Percentiles rank a stretch among this genome's conserved stretches.
phyloP scores from a whole-genome alignment of 2,113 vertebrate species.

The Carassius carassius region DNA sequence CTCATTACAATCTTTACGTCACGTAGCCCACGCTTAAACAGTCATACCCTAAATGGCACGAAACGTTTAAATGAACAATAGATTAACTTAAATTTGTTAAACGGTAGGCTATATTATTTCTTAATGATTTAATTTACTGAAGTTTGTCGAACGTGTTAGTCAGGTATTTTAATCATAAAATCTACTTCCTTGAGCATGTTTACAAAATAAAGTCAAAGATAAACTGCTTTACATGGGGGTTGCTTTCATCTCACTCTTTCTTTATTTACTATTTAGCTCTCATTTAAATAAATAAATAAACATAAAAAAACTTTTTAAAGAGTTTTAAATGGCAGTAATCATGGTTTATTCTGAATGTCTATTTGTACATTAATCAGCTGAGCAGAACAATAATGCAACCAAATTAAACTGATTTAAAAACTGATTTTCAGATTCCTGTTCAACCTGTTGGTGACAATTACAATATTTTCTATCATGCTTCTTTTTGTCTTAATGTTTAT shows the following conservation, averaged over 20 bases:
- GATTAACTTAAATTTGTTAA: background rate
- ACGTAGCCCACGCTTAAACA: background rate
- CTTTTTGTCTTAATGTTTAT: background rate
- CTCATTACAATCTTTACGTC: background rate
- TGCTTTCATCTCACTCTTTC: background rate
- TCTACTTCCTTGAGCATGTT: background rate
- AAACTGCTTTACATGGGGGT: background rate
- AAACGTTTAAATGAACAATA: background rate
- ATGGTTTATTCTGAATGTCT: background rate
- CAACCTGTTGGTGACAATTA: slow-evolving; percentile 2
- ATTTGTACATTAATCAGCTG: background rate
- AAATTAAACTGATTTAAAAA: background rate
- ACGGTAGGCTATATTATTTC: background rate
- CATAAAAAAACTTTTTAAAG: background rate
- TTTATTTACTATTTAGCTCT: no score
- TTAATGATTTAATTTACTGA: background rate
- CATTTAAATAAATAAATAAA: no score
- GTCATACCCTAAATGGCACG: background rate
- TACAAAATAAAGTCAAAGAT: background rate
- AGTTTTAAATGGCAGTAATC: background rate
- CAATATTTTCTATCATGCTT: background rate
- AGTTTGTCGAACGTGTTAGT: background rate
- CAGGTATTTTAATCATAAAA: background rate
- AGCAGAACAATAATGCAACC: background rate
- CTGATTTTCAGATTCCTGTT: background rate